Evolutionary conservation across 2,113 vertebrate species (phyloP).

Genomic region (Penelope pileata): DNA sequence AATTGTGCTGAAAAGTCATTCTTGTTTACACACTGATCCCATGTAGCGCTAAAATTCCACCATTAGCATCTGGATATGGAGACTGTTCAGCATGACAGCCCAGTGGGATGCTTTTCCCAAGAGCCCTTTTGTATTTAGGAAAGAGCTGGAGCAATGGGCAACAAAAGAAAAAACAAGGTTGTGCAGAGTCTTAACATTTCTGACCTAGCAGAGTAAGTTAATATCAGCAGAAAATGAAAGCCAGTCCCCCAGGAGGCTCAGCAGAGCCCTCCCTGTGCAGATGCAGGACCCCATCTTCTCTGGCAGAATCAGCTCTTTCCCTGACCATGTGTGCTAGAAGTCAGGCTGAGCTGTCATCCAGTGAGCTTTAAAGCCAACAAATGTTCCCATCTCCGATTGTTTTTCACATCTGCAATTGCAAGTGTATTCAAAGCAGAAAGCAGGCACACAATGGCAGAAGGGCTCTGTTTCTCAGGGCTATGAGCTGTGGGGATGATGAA

Average conservation of each 20-base stretch:
- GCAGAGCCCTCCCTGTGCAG: background rate
- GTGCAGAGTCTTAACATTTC: background rate
- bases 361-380: background rate
- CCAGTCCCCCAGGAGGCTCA: background rate
- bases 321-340: background rate
- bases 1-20: background rate
- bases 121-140: background rate
- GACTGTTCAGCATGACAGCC: background rate
- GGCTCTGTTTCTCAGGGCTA: background rate
- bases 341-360: background rate
- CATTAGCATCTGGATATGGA: background rate
- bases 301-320: background rate
- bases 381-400: background rate
- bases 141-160: background rate
- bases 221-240: background rate
- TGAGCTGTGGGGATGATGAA: background rate
- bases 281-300: background rate
- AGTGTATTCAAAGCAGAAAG: background rate
- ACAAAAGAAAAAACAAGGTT: background rate
- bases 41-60: background rate
- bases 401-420: background rate
- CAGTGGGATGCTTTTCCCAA: background rate
- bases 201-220: background rate
- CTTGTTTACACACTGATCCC: background rate
- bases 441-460: background rate